These are phyloP conservation scores for Nerophis ophidion DNA, from an alignment of 2,113 vertebrate genomes.

Conservation along the genomic window DNA sequence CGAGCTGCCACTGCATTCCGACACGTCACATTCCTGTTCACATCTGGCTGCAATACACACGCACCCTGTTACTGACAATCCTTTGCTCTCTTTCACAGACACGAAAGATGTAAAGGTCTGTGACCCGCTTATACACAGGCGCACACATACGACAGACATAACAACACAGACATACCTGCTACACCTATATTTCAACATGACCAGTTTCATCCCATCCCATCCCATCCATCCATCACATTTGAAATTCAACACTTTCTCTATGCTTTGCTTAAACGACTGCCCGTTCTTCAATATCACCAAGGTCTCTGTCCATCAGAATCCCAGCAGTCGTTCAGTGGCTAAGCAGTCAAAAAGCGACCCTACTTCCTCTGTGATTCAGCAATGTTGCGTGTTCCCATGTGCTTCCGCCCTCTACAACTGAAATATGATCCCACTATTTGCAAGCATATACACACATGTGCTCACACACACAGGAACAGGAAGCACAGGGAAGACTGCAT, in stretches of 20 bases:
- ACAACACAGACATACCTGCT: not conserved
- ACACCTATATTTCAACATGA: not conserved
- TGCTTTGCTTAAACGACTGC: not conserved
- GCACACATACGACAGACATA: slow-evolving; percentile 6
- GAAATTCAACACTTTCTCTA: too few species aligned
- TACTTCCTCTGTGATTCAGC: slow-evolving; percentile 67
- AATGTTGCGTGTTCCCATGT: slow-evolving; percentile 60
- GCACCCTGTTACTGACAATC: slow-evolving; percentile 50
- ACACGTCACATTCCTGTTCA: slow-evolving; percentile 76
- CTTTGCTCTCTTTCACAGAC: slow-evolving; percentile 46
- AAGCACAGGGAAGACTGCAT: slow-evolving; percentile 56
- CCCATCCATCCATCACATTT: not conserved
- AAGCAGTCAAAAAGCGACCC: slow-evolving; percentile 22
- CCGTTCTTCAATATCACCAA: not conserved
- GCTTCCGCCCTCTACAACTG: slow-evolving; percentile 37
- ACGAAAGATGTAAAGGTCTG: slow-evolving; percentile 37
- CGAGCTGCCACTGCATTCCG: slow-evolving; percentile 68
- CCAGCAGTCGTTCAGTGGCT: slow-evolving; percentile 10
- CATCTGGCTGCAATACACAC: slow-evolving; percentile 78
- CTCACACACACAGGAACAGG: slow-evolving; percentile 40
- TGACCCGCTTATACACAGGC: slow-evolving; percentile 19
- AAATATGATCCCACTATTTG: slow-evolving; percentile 68
- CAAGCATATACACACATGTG: slow-evolving; percentile 49
- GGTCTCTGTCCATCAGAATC: not conserved
- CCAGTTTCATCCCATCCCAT: not conserved